These are phyloP conservation scores for Listrodromus nycthemerus DNA, from an alignment of 2,888 invertebrate genomes.

Conservation along the genomic window DNA sequence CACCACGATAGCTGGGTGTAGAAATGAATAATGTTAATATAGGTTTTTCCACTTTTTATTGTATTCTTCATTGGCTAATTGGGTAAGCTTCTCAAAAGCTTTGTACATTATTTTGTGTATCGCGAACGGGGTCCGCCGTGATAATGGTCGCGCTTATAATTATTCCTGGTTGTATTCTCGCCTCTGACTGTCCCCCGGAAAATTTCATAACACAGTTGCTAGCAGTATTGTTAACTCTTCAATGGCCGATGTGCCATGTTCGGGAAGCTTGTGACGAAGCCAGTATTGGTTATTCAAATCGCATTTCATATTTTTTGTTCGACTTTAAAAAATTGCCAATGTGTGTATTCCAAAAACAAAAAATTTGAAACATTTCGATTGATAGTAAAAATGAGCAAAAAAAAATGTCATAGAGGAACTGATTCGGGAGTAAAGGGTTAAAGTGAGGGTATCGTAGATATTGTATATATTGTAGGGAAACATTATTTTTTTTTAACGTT, in stretches of 20 bases:
- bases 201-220: background rate
- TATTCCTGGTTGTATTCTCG: background rate
- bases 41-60: background rate
- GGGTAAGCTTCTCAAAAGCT: background rate
- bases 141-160: background rate
- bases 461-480: no score
- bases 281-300: background rate
- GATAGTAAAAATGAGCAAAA: background rate
- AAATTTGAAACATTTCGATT: no score
- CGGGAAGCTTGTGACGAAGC: background rate
- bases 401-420: no score
- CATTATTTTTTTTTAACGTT: background rate
- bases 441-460: no score
- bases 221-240: background rate
- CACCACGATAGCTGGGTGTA: background rate
- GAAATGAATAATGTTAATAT: background rate
- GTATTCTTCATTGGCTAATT: background rate
- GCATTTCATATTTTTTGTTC: background rate
- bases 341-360: no score
- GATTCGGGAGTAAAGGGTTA: no score
- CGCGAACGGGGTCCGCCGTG: background rate
- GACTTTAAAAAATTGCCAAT: no score
- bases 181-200: background rate
- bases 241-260: background rate
- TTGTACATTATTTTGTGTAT: background rate